Conservation (phyloP, 1,140 invertebrate genomes). For the Neocloeon triangulifer region DNA sequence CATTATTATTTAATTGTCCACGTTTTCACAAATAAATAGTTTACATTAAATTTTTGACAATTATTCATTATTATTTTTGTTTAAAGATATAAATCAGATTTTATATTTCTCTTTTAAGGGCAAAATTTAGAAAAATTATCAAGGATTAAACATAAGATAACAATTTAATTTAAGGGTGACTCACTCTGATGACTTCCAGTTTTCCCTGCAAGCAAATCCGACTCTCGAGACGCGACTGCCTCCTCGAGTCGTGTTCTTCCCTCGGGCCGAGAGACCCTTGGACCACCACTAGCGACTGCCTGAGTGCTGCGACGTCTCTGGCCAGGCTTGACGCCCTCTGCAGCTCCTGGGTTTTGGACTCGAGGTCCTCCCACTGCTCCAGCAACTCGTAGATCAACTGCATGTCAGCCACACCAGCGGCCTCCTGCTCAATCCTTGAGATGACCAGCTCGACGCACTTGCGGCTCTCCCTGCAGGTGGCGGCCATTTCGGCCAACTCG, state of each 20-base stretch:
- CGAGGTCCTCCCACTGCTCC: slow-evolving; percentile 28
- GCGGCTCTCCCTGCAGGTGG: slow-evolving; percentile 49
- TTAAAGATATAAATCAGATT: too few relatives aligned
- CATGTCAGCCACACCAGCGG: slow-evolving; percentile 13
- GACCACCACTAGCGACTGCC: slow-evolving; percentile 13
- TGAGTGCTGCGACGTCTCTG: slow-evolving; percentile 21
- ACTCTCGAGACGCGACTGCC: slow-evolving; percentile 17
- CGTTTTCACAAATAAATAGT: too few relatives aligned
- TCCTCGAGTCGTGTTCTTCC: slow-evolving; percentile 11
- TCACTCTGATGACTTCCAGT: slow-evolving; percentile 27
- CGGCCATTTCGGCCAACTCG: slow-evolving; percentile 38
- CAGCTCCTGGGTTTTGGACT: slow-evolving; percentile 23
- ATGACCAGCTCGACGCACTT: slow-evolving; percentile 35
- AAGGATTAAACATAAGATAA: background rate
- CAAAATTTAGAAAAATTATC: slow-evolving; percentile 6
- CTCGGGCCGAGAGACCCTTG: slow-evolving; percentile 9
- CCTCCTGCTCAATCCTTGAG: slow-evolving; percentile 19
- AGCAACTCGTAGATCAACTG: slow-evolving; percentile 17
- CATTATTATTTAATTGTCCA: too few relatives aligned
- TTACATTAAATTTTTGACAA: too few relatives aligned
- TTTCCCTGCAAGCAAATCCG: slow-evolving; percentile 18
- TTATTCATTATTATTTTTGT: too few relatives aligned
- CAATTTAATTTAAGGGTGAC: slow-evolving; percentile 7
- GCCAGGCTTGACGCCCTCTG: slow-evolving; percentile 22
- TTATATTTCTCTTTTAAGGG: too few relatives aligned